phyloP scores from a whole-genome alignment of 1,140 invertebrate species.

The Ectropis grisescens region DNA sequence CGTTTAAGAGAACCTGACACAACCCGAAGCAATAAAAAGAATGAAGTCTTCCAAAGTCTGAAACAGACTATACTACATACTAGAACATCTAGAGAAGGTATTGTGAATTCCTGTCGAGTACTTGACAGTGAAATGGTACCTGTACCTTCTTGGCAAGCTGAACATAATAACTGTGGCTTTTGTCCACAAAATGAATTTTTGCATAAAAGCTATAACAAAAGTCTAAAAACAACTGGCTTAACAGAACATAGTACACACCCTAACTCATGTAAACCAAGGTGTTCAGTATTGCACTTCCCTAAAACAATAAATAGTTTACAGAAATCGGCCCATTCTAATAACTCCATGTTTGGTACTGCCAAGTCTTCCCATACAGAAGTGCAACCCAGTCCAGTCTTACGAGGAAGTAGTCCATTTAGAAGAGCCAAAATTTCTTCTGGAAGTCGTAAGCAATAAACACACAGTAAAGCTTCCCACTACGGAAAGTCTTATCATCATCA shows the following conservation, averaged over 20 bases:
- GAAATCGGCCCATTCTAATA: no score
- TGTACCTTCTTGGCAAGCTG: slow-evolving; percentile 42
- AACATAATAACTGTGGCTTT: slow-evolving; percentile 20
- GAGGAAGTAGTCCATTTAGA: slow-evolving; percentile 19
- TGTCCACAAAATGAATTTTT: slow-evolving; percentile 14
- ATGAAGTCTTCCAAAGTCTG: slow-evolving; percentile 39
- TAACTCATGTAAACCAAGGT: no score
- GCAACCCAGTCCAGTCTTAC: slow-evolving; percentile 13
- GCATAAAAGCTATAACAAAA: no score
- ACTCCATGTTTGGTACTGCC: slow-evolving; percentile 10
- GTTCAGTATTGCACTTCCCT: no score
- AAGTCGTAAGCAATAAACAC: slow-evolving; percentile 9
- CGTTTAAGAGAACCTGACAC: slow-evolving; percentile 31
- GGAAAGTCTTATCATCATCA: no score
- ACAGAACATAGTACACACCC: no score
- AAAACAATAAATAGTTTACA: no score
- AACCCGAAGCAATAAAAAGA: slow-evolving; percentile 16
- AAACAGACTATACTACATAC: slow-evolving; percentile 45
- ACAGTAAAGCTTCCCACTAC: no score
- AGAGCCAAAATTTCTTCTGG: slow-evolving; percentile 12
- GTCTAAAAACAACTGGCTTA: no score
- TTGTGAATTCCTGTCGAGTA: slow-evolving; percentile 37
- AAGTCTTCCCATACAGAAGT: slow-evolving; percentile 5
- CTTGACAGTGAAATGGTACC: slow-evolving; percentile 46
- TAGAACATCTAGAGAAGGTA: slow-evolving; percentile 45